Base-by-base conservation (phyloP, 2,797 vertebrate genomes). In the Bradypus variegatus region DNA sequence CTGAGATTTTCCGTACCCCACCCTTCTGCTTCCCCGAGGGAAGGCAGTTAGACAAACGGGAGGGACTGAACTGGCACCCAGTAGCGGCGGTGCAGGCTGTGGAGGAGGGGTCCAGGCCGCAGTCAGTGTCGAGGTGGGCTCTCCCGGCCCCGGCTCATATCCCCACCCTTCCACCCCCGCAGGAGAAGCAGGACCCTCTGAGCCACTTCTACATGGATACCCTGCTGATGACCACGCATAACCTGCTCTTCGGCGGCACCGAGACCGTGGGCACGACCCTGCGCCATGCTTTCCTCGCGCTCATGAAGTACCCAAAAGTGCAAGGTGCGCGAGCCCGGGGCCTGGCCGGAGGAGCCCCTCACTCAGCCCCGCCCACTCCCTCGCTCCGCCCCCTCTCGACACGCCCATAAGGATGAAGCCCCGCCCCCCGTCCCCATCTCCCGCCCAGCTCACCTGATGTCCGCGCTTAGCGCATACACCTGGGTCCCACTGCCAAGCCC, bases 171-270 rank as follows among this genome's bases (percentile, higher is more conserved):
- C 36, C 8, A 33, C 10, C 48, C 48, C 3, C 10, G 29, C 82
- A 97, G 96, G 95, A 97, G 70, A 91, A 93, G 33, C 72, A 94
- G 62, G 93, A 96, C 70, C 96, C 95, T 0, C 58, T 78, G 65
- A 97, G 95, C 83, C 89, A 94, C 89, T 97, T 96, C 85, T 62
- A 89, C 83, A 86, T 48, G 29, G 95, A 97, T 3, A 96, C 95
- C 8, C 90, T 97, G 70, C 78, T 96, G 78, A 97, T 96, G 95
- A 96, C 94, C 84, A 94, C 95, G 3, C 95, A 95, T 27, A 96
- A 95, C 62, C 94, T 97, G 64, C 94, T 97, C 76, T 97, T 96
- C 18, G 96, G 95, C 0, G 95, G 96, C 92, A 97, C 96, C 0
- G 94, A 97, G 94, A 96, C 96, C 0, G 84, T 94, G 80, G 94